Conservation (phyloP, 2,797 vertebrate genomes). For the Emys orbicularis region DNA sequence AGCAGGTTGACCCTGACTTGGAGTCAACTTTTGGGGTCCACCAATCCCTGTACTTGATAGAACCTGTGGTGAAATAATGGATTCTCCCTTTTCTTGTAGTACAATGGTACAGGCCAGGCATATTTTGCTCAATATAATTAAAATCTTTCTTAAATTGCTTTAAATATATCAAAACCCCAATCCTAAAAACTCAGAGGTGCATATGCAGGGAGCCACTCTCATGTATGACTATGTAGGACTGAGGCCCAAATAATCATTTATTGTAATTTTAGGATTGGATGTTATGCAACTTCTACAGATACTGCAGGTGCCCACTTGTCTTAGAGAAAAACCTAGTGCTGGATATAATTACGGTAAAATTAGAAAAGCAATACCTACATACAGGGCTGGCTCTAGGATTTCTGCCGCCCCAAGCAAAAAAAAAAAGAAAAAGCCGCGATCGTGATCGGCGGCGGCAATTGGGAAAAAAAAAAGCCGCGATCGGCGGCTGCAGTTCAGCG, state of each 20-base stretch:
- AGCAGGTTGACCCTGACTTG: rapidly evolving
- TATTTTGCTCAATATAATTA: not conserved
- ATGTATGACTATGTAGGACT: not conserved
- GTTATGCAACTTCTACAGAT: not conserved
- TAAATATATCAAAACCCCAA: not conserved
- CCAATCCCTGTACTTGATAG: not conserved
- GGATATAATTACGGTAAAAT: not conserved
- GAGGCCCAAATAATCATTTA: not conserved
- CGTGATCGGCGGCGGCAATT: too few species aligned
- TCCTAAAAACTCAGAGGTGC: not conserved
- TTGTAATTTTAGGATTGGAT: not conserved
- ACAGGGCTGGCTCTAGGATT: not conserved
- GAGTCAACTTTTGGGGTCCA: not conserved
- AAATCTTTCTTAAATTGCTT: not conserved
- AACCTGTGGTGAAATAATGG: not conserved
- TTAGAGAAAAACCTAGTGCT: not conserved
- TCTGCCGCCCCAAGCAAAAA: too few species aligned
- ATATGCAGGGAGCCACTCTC: not conserved
- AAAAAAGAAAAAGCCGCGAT: too few species aligned
- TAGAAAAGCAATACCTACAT: not conserved
- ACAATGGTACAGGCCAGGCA: not conserved
- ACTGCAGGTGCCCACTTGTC: not conserved
- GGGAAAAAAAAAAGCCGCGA: too few species aligned
- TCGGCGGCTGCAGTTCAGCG: too few species aligned
- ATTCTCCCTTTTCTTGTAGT: not conserved